These are phyloP conservation scores for Spialia ferax DNA, from an alignment of 2,888 invertebrate species.

Conservation along the genomic window DNA sequence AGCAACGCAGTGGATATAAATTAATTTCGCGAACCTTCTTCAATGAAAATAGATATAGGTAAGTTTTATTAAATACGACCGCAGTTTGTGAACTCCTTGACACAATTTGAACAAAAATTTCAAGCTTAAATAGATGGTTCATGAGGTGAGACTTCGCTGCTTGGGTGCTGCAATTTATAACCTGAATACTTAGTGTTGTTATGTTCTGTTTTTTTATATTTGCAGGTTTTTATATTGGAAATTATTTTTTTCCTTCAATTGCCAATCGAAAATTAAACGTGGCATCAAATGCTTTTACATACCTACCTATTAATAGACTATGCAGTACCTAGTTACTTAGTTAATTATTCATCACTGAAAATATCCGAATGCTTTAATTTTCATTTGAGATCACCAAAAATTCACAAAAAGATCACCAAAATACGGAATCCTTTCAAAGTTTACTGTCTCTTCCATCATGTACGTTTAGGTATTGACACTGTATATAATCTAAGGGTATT, in stretches of 20 bases:
- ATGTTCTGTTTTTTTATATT: not conserved
- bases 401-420: too few species aligned
- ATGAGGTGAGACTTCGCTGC: conserved; percentile 17
- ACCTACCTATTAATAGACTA: too few species aligned
- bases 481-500: too few species aligned
- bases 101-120: conserved; percentile 27
- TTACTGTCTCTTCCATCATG: too few species aligned
- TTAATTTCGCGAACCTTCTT: conserved; percentile 28
- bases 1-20: conserved; percentile 14
- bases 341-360: too few species aligned
- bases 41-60: conserved; percentile 30
- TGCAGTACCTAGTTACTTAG: too few species aligned
- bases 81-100: conserved; percentile 23
- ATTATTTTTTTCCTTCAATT: not conserved
- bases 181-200: not conserved
- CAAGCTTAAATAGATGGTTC: conserved; percentile 19
- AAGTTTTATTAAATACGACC: conserved; percentile 26
- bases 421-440: too few species aligned
- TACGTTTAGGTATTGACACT: too few species aligned
- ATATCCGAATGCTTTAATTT: too few species aligned
- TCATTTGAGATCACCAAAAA: too few species aligned
- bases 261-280: too few species aligned
- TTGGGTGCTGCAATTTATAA: not conserved
- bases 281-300: too few species aligned
- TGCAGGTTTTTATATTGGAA: not conserved